Evolutionary conservation across 2,888 invertebrate genomes (phyloP).

Genomic region (Arenicola marina): DNA sequence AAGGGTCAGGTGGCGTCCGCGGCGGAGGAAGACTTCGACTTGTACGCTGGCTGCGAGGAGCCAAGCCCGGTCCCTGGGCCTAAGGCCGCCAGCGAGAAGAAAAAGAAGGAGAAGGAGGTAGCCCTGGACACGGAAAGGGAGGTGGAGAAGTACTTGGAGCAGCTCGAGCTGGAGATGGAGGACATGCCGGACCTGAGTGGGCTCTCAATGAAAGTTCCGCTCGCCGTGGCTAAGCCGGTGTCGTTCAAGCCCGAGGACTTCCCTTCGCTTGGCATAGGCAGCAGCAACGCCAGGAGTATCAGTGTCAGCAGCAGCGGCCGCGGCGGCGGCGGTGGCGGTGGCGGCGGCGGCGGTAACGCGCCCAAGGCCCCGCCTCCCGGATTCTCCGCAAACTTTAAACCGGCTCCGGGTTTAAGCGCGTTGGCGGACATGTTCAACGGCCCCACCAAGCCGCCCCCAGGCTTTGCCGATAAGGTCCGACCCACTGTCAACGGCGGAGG

Average conservation of each 20-base stretch:
- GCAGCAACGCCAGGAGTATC: too few species aligned
- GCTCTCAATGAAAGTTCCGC: too few species aligned
- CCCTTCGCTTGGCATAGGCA: too few species aligned
- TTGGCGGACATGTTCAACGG: background rate
- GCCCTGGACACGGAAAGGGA: background rate
- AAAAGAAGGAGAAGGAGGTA: background rate
- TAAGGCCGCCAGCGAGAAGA: background rate
- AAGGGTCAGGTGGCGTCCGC: background rate
- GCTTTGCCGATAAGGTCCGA: too few species aligned
- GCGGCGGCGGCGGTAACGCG: too few species aligned
- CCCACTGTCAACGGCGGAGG: too few species aligned
- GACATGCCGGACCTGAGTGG: conserved; percentile 13
- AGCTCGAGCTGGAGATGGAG: background rate
- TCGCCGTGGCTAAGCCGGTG: too few species aligned
- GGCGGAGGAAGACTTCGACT: background rate
- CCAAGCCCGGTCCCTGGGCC: background rate
- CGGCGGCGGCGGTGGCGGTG: too few species aligned
- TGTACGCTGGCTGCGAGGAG: too few species aligned
- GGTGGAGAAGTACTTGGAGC: background rate
- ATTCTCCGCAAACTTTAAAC: background rate
- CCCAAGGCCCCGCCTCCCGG: background rate
- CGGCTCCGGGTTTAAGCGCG: conserved; percentile 16
- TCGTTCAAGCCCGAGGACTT: too few species aligned
- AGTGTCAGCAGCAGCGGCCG: too few species aligned
- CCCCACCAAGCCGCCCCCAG: conserved; percentile 21